Evolutionary conservation across 2,113 vertebrate species (phyloP).

Genomic region (Piprites chloris): DNA sequence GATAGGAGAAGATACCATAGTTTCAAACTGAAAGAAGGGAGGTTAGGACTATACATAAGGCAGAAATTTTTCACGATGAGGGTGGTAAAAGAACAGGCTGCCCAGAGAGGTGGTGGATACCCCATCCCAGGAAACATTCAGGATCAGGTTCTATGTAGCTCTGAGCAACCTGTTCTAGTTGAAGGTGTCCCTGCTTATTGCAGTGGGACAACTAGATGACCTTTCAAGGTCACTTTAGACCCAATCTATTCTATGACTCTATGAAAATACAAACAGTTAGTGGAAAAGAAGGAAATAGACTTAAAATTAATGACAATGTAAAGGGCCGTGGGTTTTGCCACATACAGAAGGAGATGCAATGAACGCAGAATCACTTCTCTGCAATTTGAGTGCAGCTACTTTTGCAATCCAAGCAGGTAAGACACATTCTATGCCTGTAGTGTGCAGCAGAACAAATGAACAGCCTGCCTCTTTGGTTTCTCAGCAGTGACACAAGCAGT

Average conservation of each 20-base stretch:
- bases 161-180: background rate
- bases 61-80: background rate
- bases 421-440: background rate
- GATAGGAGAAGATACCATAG: fast-evolving
- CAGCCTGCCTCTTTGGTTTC: background rate
- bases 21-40: background rate
- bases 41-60: background rate
- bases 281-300: background rate
- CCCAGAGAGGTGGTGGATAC: background rate
- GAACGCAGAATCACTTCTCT: background rate
- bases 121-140: background rate
- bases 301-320: background rate
- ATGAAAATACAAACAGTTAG: background rate
- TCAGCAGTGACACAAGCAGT: background rate
- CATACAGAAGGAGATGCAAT: background rate
- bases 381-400: background rate
- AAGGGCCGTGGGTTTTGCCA: background rate
- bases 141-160: background rate
- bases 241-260: background rate
- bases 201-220: background rate
- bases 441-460: background rate
- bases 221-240: background rate
- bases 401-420: background rate
- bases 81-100: background rate
- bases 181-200: background rate